A percentile compares a stretch with the other conserved stretches of the same genome.
Conservation (phyloP, 2,797 vertebrate species). For the Sebastes hopkinsi region DNA sequence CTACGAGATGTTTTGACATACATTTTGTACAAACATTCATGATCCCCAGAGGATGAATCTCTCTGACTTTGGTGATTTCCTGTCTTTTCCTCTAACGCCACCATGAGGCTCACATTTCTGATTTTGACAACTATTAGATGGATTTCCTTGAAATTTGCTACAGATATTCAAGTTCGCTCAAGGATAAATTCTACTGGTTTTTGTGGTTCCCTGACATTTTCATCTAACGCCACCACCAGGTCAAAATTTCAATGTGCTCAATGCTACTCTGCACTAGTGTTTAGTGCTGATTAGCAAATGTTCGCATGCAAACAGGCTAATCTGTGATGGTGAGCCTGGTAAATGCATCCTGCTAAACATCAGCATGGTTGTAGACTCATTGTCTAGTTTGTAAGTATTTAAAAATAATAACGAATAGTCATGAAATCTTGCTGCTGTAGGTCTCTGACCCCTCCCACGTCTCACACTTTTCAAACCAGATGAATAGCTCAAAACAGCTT, state of each 20-base stretch:
- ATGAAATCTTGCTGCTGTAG: not conserved
- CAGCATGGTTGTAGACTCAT: not conserved
- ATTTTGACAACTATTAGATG: not conserved
- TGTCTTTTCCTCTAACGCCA: not conserved
- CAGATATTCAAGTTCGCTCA: not conserved
- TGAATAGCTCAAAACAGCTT: conserved; percentile 65
- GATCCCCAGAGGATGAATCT: not conserved
- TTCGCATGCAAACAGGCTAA: not conserved
- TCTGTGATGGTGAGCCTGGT: not conserved
- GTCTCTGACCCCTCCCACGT: not conserved
- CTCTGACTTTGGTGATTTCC: not conserved
- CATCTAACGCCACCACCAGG: not conserved
- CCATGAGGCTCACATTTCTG: not conserved
- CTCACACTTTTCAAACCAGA: conserved; percentile 36
- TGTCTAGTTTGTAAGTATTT: not conserved
- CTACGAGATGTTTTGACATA: not conserved
- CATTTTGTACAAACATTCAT: not conserved
- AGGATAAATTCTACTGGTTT: not conserved
- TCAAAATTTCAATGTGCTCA: not conserved
- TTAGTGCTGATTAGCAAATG: not conserved
- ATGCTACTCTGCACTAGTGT: not conserved
- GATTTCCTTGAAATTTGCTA: not conserved
- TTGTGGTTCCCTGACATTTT: not conserved
- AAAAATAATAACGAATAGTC: too few relatives aligned
- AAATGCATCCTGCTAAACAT: not conserved